phyloP scores from a whole-genome alignment of 2,797 vertebrate genomes.

The Parotocinclus haroldoi region DNA sequence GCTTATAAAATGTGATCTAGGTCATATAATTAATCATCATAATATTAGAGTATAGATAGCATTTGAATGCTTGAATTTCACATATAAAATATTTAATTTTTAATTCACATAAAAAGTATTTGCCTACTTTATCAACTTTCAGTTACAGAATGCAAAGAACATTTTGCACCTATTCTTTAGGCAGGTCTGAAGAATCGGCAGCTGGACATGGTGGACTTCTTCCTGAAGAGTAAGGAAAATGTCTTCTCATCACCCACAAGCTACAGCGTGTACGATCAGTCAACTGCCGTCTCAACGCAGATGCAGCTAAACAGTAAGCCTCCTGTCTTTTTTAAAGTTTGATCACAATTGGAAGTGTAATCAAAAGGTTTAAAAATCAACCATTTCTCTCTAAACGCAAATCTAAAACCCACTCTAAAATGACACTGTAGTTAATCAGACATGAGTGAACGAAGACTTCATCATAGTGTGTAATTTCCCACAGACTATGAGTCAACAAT shows the following conservation, averaged over 20 bases:
- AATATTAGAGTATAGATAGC: too few relatives aligned
- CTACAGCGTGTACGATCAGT: constrained; percentile 54
- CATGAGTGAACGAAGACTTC: too few relatives aligned
- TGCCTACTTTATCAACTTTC: background rate
- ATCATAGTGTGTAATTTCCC: too few relatives aligned
- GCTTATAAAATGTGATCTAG: background rate
- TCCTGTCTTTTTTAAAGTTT: background rate
- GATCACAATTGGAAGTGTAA: too few relatives aligned
- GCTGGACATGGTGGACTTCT: constrained; percentile 92
- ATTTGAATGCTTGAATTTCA: too few relatives aligned
- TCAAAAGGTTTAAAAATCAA: too few relatives aligned
- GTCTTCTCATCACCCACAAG: constrained; percentile 64
- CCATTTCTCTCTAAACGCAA: too few relatives aligned
- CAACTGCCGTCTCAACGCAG: constrained; percentile 43
- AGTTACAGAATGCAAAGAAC: background rate
- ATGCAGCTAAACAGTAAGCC: constrained; percentile 75
- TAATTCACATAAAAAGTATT: background rate
- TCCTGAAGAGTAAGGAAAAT: constrained; percentile 92
- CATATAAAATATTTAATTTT: background rate
- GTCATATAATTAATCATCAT: too few relatives aligned
- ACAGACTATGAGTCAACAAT: too few relatives aligned
- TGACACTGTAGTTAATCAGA: too few relatives aligned
- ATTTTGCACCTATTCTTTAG: constrained; percentile 56
- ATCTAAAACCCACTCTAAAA: too few relatives aligned
- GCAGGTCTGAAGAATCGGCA: constrained; percentile 93